Base-by-base conservation (phyloP, 2,888 invertebrate genomes). In the Stenodema calcarata region DNA sequence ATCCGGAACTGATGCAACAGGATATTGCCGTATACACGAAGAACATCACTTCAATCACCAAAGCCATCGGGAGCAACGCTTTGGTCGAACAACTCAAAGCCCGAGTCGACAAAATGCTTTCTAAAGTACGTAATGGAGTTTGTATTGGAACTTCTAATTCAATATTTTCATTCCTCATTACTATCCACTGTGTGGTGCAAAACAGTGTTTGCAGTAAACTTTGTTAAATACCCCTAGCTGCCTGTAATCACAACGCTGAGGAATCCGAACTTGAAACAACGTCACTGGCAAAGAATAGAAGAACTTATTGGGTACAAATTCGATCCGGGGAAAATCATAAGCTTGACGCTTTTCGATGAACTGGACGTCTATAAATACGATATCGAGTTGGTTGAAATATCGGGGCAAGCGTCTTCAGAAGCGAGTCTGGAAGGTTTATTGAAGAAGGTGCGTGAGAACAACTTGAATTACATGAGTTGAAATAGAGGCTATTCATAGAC, bases 221-320 rank as follows among this genome's bases (percentile, higher is more conserved):
- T 47, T 12, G 14, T 47, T 47, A 1, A 47, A 47, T 47, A 47
- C 47, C 12, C 47, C 1, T 90, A 94, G 93, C 90, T 96, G 81
- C 96, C 97, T 0, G 94, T 96, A 2, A 94, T 98, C 89, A 93
- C 95, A 0, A 95, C 95, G 90, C 92, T 98, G 50, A 93, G 96
- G 81, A 98, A 96, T 92, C 95, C 96, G 0, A 93, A 95, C 27
- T 91, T 98, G 80, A 95, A 95, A 90, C 92, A 93, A 82, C 94
- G 97, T 0, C 98, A 98, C 90, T 97, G 97, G 97, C 92, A 94
- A n/a, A 93, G 93, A 90, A 95, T 98, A 73, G 96, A 97, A 90
- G 93, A 93, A 18, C 91, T 96, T 16, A 90, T 98, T 0, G 88
- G 88, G 14, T 94, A 95, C n/a, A 95, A 96, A 89, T 94, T 96